Evolutionary conservation across 2,113 vertebrate species (phyloP).

Genomic region (Uropsilus gracilis): DNA sequence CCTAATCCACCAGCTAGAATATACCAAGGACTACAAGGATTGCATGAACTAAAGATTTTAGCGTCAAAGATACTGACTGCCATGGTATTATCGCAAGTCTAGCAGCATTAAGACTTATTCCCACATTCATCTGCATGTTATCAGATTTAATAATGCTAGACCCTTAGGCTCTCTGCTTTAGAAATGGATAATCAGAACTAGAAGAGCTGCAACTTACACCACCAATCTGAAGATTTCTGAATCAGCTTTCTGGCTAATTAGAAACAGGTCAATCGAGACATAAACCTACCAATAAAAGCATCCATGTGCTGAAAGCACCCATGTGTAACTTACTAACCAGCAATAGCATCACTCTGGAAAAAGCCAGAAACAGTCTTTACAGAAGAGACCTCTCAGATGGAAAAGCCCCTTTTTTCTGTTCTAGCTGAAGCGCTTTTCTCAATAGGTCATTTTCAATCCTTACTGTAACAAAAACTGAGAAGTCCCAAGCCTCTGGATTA

Average conservation of each 20-base stretch:
- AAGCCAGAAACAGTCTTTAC: constrained; percentile 9
- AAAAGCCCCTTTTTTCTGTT: not conserved
- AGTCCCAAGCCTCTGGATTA: not conserved
- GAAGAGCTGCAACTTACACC: not conserved
- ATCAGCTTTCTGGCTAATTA: constrained; percentile 14
- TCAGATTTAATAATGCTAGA: constrained; percentile 14
- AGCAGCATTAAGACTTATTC: not conserved
- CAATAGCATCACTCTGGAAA: not conserved
- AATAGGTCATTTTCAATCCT: not conserved
- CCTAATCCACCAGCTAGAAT: not conserved
- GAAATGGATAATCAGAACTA: constrained; percentile 34
- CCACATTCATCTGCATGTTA: constrained; percentile 7
- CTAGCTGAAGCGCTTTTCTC: constrained; percentile 3
- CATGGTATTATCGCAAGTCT: not conserved
- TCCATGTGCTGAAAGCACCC: constrained; percentile 37
- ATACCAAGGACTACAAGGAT: not conserved
- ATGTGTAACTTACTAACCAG: constrained; percentile 51
- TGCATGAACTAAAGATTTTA: not conserved
- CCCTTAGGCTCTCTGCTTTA: not conserved
- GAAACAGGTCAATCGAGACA: constrained; percentile 36
- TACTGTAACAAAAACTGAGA: constrained; percentile 16
- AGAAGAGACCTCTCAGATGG: not conserved
- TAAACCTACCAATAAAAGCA: constrained; percentile 58
- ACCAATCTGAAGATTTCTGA: not conserved
- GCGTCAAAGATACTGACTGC: not conserved